These are phyloP conservation scores for Bombus waltoni DNA, from an alignment of 1,140 invertebrate genomes.

Conservation along the genomic window DNA sequence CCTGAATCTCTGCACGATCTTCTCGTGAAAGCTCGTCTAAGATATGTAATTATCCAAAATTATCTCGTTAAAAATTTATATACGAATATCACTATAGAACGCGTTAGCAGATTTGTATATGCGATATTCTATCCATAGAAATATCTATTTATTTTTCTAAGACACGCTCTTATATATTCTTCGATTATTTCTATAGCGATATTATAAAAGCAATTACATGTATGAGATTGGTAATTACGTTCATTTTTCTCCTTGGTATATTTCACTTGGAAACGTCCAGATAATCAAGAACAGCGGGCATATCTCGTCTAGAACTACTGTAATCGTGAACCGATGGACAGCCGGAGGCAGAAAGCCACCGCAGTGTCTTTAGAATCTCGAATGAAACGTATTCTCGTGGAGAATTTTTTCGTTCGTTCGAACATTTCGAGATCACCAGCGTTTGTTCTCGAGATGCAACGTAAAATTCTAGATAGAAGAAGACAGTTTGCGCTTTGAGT, in stretches of 20 bases:
- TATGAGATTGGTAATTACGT: neutral
- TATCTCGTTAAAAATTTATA: neutral
- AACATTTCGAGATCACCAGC: constrained; percentile 7
- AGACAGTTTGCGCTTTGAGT: neutral
- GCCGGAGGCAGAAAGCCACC: neutral
- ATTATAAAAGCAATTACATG: neutral
- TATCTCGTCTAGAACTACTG: constrained; percentile 11
- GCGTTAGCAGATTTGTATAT: neutral
- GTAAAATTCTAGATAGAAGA: neutral
- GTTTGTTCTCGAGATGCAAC: neutral
- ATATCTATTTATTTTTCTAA: neutral
- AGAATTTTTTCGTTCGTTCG: neutral
- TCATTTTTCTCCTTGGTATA: neutral
- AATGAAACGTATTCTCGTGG: neutral
- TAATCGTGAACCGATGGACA: constrained; percentile 16
- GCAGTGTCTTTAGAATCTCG: neutral
- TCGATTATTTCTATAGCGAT: neutral
- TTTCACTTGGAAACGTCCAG: neutral
- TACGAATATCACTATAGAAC: neutral
- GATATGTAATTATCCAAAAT: neutral
- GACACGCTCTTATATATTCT: neutral
- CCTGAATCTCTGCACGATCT: neutral
- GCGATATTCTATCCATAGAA: neutral
- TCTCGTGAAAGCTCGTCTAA: neutral
- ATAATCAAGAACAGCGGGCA: constrained; percentile 4